Conservation (phyloP, 2,797 vertebrate genomes). For the Enteromius paludinosus region DNA sequence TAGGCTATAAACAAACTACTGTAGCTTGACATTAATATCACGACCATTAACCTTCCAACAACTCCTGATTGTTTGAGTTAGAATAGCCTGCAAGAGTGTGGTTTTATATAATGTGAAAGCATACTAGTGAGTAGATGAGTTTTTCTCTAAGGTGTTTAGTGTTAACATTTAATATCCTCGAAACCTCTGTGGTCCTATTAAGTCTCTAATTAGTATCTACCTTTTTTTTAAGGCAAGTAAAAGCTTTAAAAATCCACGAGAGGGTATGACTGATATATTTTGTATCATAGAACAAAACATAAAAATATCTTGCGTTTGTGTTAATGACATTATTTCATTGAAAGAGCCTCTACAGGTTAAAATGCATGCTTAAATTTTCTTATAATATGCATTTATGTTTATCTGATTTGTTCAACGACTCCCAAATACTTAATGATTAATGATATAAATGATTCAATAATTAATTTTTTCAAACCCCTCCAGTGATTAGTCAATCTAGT, state of each 20-base stretch:
- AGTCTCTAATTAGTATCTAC: not conserved
- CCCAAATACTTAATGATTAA: too few relatives aligned
- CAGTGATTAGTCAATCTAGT: too few relatives aligned
- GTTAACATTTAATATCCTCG: not conserved
- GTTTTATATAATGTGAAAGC: slow-evolving; percentile 2
- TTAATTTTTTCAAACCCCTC: too few relatives aligned
- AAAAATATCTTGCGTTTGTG: not conserved
- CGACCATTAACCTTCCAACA: not conserved
- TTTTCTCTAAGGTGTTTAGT: not conserved
- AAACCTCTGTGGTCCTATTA: not conserved
- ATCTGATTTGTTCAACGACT: too few relatives aligned
- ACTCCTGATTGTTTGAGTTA: not conserved
- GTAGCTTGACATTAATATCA: not conserved
- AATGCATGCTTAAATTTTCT: too few relatives aligned
- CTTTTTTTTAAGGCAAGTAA: not conserved
- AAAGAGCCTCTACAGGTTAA: too few relatives aligned
- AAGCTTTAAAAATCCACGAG: not conserved
- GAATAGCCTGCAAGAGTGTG: not conserved
- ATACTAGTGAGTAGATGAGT: not conserved
- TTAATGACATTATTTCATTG: not conserved
- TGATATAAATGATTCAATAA: too few relatives aligned
- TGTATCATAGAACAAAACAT: not conserved
- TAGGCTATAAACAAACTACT: not conserved
- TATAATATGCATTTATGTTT: too few relatives aligned
- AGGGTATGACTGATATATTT: not conserved